Percentiles rank a stretch among this genome's conserved stretches.
These are phyloP conservation scores for Anser cygnoides DNA, from an alignment of 2,113 vertebrate genomes.

Conservation along the genomic window DNA sequence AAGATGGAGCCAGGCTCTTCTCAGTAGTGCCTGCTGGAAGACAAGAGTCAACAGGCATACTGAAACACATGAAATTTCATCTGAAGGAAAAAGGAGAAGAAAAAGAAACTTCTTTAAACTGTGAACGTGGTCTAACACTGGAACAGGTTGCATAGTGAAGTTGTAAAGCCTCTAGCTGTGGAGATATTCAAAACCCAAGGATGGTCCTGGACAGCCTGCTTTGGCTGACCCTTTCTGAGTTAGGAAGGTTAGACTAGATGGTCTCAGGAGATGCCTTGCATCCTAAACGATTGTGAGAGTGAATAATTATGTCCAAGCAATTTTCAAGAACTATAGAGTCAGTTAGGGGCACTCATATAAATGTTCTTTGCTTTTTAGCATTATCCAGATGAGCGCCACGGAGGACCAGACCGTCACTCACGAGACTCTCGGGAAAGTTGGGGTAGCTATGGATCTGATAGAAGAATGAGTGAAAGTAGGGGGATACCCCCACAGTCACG, in stretches of 20 bases:
- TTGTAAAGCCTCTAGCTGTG: background rate
- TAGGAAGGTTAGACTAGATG: background rate
- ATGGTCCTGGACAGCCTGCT: background rate
- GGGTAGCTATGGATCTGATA: constrained; percentile 85
- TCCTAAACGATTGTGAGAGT: background rate
- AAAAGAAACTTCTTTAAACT: background rate
- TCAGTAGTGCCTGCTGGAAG: background rate
- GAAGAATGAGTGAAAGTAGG: constrained; percentile 83
- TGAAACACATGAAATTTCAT: background rate
- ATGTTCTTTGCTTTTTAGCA: constrained; percentile 72
- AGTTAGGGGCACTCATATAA: background rate
- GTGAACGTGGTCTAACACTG: background rate
- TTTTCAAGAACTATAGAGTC: fast-evolving
- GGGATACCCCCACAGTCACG: constrained; percentile 76
- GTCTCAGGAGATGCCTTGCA: background rate
- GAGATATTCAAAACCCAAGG: background rate
- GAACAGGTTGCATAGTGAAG: background rate
- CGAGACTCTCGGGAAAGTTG: constrained; percentile 89
- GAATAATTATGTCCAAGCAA: background rate
- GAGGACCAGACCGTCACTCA: constrained; percentile 84
- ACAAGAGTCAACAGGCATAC: background rate
- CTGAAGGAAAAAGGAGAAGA: background rate
- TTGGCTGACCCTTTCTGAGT: background rate
- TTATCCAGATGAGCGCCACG: constrained; percentile 84
- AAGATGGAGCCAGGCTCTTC: background rate